These are phyloP conservation scores for Conger conger DNA, from an alignment of 2,113 vertebrate genomes.

Conservation along the genomic window DNA sequence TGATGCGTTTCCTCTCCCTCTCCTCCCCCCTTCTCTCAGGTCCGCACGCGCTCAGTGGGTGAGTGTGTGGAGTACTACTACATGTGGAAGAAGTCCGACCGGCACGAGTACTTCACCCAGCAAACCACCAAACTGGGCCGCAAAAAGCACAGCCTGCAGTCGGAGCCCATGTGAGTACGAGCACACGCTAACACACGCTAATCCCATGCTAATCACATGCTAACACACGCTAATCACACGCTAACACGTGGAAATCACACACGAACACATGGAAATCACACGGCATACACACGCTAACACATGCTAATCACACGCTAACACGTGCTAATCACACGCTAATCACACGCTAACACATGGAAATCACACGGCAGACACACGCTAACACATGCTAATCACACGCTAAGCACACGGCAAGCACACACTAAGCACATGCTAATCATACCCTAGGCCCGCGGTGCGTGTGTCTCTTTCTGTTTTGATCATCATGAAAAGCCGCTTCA, in stretches of 20 bases:
- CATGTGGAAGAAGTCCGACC: conserved; percentile 95
- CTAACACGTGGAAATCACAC: too few species aligned
- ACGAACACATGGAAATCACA: too few species aligned
- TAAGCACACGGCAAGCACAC: too few species aligned
- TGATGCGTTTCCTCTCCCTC: too few species aligned
- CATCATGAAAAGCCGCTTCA: neutral
- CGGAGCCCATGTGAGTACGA: conserved; percentile 80
- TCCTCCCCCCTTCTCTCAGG: conserved; percentile 60
- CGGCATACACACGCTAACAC: too few species aligned
- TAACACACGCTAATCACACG: too few species aligned
- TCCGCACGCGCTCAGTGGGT: conserved; percentile 90
- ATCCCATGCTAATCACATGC: too few species aligned
- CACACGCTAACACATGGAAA: too few species aligned
- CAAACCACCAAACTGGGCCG: conserved; percentile 84
- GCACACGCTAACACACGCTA: neutral
- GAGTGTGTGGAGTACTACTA: conserved; percentile 98
- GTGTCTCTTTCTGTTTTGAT: neutral
- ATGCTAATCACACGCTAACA: too few species aligned
- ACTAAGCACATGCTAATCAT: neutral
- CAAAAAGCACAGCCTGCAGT: conserved; percentile 82
- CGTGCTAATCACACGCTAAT: too few species aligned
- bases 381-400: too few species aligned
- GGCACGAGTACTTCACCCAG: conserved; percentile 89
- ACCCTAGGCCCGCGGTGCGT: neutral
- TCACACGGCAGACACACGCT: too few species aligned